Base-by-base conservation (phyloP, 1,140 invertebrate species). In the Lucilia sericata region DNA sequence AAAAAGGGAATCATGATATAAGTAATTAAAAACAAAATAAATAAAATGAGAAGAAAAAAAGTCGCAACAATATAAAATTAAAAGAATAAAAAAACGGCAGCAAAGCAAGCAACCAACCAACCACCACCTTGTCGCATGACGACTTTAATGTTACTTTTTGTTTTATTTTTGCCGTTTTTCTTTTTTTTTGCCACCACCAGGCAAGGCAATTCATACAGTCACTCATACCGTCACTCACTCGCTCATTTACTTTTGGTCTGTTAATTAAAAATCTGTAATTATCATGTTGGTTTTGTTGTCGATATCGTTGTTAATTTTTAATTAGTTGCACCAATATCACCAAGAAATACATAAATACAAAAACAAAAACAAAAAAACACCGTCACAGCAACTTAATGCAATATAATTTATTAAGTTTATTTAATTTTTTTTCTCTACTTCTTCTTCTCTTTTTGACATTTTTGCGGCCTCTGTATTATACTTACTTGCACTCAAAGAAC, bases 181-280 rank as follows among this genome's bases (percentile, higher is more conserved):
- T 55, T n/a, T 55, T 36, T 36, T 36, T 3, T 42, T 42, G 42
- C 42, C 42, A 8, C 25, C 25, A 30, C 25, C 10, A 42, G 42
- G 36, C 36, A 36, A 42, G 5, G 9, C 51, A 55, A 49, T 55
- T 55, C 17, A 55, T 42, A 2, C 17, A 12, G 25, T 30, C 25
- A 30, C 25, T 30, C 25, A 30, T 30, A 30, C 25, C 25, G 25
- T 30, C 13, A 49, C 49, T 55, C 51, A 55, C 10, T 76, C 12
- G 5, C 30, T 7, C 14, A 65, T 82, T 65, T 25, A n/a, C 17
- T 82, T 82, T 82, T 65, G 51, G 14, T 82, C n/a, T 60, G 51
- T 82, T 60, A 82, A 82, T 65, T 82, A 65, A 70, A 82, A 82
- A 82, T 36, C 60, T 82, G 81, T 82, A 82, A 82, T 82, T 82